Evolutionary conservation across 2,888 invertebrate genomes (phyloP), one percentile per base, ranked within the genome.

Genomic region (Camponotus fellah): DNA sequence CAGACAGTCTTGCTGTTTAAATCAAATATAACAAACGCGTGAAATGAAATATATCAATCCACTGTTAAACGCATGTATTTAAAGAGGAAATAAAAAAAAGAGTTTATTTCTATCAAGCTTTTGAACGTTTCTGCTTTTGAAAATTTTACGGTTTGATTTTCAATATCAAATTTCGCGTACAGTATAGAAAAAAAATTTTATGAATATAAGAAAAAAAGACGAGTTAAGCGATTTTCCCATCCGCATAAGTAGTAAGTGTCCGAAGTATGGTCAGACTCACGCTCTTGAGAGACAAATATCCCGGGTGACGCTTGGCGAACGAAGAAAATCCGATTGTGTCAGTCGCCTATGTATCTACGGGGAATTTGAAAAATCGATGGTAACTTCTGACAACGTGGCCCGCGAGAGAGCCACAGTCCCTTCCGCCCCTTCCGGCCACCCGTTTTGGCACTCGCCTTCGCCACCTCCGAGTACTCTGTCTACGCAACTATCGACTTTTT

Each of bases 301-400:
- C 62, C 82, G 66, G 66, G 81, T 77, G 71, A 80, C 79, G 79
- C 72, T 80, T 37, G 79, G 79, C 72, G 79, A 80, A 80, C 46
- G 79, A 80, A 72, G 75, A 80, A 85, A 88, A 87, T 87, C 81
- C 81, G 32, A 66, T 69, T 82, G 75, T 84, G 71, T 79, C 79
- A 79, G 79, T 79, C 46, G 79, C 79, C 79, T 72, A 80, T 32
- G 76, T 77, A 34, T 53, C 84, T 77, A 77, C 82, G 79, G 85
- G 87, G 88, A 86, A 83, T 84, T 83, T 77, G 83, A 87, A 84
- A 85, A 86, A 89, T 89, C 88, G 87, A 88, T 85, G 56, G 64
- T 37, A 82, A 79, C 74, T 82, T 66, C 62, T 75, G 69, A 75
- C 82, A 74, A 62, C 74, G n/a, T 53, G 74, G 80, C 60, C 72